These are phyloP conservation scores for Lypha dubia DNA, from an alignment of 2,888 invertebrate species.

Conservation along the genomic window DNA sequence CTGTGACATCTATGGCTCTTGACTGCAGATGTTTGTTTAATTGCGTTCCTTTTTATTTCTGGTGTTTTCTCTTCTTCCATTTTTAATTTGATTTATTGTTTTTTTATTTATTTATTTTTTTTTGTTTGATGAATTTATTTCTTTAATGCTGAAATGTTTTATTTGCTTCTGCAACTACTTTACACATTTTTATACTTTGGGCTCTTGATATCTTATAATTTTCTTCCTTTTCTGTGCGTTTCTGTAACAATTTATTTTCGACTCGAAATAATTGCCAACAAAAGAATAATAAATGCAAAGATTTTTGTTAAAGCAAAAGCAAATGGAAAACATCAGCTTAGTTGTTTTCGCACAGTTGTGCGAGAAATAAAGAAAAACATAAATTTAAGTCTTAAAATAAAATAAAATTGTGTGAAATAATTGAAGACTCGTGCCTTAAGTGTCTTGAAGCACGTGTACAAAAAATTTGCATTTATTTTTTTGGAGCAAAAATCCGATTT, in stretches of 20 bases:
- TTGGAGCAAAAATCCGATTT: background rate
- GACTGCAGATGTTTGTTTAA: background rate
- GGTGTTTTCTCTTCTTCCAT: background rate
- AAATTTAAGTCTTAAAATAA: background rate
- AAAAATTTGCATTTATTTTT: background rate
- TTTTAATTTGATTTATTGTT: background rate
- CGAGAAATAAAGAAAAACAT: background rate
- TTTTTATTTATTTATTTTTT: too few species aligned
- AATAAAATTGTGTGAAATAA: constrained; percentile 1
- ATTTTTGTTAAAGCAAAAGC: constrained; percentile 20
- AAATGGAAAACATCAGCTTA: background rate
- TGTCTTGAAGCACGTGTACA: background rate
- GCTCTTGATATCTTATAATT: background rate
- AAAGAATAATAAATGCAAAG: constrained; percentile 17
- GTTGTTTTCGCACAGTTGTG: background rate
- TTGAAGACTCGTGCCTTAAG: background rate
- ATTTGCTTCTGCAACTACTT: background rate
- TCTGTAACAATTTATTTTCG: constrained; percentile 36
- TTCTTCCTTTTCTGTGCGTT: background rate
- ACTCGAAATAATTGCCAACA: constrained; percentile 26
- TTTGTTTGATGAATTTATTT: background rate
- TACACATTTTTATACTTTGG: background rate
- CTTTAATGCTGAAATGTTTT: background rate
- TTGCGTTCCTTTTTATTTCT: background rate
- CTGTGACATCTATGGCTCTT: constrained; percentile 7